Evolutionary conservation across 2,797 vertebrate genomes (phyloP), one percentile per base, ranked within the genome.

Genomic region (Hapalemur alaotrensis): DNA sequence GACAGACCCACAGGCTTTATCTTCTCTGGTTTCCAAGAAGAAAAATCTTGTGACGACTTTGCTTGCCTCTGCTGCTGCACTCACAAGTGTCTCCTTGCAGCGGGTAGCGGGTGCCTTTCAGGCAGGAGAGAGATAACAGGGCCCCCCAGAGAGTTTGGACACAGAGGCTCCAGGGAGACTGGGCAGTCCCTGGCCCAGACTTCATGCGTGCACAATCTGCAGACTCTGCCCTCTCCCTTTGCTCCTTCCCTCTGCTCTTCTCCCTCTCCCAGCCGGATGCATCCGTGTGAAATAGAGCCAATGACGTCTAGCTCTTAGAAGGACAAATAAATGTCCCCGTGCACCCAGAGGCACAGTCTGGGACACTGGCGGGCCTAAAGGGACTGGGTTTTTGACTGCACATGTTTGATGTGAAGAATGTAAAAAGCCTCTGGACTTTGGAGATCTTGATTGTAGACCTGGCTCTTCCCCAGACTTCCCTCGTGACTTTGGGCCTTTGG

Each of bases 1-100:
- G 61, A 80, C 30, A 15, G 85, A 85, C 2, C 17, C 67, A 46
- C 52, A 70, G 93, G 50, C 87, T 95, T 69, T 12, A 25, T n/a
- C 90, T 78, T 87, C 46, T 28, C 72, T 30, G 12, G 50, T 82
- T 48, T 81, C 17, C 1, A 83, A 79, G 78, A 48, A 87, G 69
- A 17, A 91, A 30, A 67, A 12, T 30, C 12, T 14, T 5, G 38
- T 6, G 15, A 72, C 12, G 80, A 15, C 30, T 69, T 30, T 23
- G 41, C 72, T 65, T 18, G 78, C 30, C 72, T 92, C 75, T 38
- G 10, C 48, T 48, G 69, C 50, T 2, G 61, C 59, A 22, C 63
- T 91, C n/a, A 65, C 72, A 61, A 2, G 73, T 63, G 28, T 15
- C 82, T 86, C 20, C 0, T 0, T 43, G 79, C 13, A 25, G 67